Percentiles rank a stretch among this genome's conserved stretches.
Evolutionary conservation across 2,113 vertebrate species (phyloP).

Genomic region (Petrocephalus microphthalmus): DNA sequence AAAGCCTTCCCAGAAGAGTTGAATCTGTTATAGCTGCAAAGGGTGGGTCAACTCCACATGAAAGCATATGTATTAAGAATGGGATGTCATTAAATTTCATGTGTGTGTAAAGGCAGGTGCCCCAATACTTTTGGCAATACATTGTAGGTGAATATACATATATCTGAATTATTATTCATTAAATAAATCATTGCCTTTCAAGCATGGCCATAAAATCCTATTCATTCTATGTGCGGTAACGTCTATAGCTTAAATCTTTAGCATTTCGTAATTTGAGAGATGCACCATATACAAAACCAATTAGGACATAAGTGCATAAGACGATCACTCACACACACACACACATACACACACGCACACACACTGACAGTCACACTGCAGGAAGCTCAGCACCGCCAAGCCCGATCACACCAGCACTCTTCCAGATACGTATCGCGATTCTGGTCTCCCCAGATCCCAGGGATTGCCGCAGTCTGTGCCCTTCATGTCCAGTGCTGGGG

Average conservation of each 20-base stretch:
- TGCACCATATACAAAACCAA: neutral
- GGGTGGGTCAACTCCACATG: no score
- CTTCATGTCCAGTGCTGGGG: neutral
- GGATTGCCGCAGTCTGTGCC: neutral
- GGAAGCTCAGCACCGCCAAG: neutral
- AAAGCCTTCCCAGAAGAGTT: no score
- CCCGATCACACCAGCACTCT: neutral
- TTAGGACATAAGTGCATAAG: neutral
- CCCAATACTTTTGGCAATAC: no score
- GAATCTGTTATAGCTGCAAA: no score
- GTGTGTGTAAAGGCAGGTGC: no score
- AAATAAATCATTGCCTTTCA: neutral
- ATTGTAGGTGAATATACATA: neutral
- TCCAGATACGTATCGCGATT: neutral
- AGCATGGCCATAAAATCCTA: neutral
- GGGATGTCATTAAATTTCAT: no score
- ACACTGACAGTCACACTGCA: neutral
- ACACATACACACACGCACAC: neutral
- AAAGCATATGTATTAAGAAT: no score
- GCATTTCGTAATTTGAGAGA: neutral
- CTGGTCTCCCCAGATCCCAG: neutral
- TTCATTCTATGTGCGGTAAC: neutral
- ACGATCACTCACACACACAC: conserved; percentile 6
- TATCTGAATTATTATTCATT: neutral
- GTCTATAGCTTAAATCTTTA: neutral